Evolutionary conservation across 2,113 vertebrate genomes (phyloP).

Genomic region (Neolamprologus modestus): DNA sequence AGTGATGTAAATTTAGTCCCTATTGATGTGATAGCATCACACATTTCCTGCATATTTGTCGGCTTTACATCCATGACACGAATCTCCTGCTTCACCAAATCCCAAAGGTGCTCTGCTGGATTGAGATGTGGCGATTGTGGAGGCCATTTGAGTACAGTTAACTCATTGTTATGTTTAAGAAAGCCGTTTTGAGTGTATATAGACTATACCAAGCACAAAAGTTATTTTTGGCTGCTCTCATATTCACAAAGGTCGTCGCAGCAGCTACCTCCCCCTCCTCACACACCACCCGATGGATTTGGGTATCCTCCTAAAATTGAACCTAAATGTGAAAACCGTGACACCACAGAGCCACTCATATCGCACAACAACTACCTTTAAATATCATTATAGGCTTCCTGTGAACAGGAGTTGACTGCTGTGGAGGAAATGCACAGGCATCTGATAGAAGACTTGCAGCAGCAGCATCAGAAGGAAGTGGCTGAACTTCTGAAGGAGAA

Average conservation of each 20-base stretch:
- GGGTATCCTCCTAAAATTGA: neutral
- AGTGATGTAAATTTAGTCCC: neutral
- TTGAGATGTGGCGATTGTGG: neutral
- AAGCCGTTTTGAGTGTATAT: neutral
- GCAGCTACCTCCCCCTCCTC: neutral
- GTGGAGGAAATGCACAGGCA: slow-evolving; percentile 88
- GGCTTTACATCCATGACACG: neutral
- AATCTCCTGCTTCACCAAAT: neutral
- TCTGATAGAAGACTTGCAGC: slow-evolving; percentile 82
- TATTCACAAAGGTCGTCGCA: neutral
- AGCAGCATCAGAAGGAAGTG: slow-evolving; percentile 86
- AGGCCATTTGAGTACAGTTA: neutral
- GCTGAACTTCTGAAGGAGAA: slow-evolving; percentile 84
- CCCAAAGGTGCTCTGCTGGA: neutral
- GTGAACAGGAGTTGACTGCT: slow-evolving; percentile 79
- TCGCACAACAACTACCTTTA: neutral
- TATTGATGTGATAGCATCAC: neutral
- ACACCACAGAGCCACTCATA: neutral
- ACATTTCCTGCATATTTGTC: neutral
- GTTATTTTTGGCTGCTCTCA: neutral
- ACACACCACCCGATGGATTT: neutral
- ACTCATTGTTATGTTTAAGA: neutral
- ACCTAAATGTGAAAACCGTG: neutral
- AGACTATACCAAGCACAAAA: neutral
- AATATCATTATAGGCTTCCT: slow-evolving; percentile 73